Base-by-base conservation (phyloP, 2,888 invertebrate genomes). In the Cyrtodaria siliqua region DNA sequence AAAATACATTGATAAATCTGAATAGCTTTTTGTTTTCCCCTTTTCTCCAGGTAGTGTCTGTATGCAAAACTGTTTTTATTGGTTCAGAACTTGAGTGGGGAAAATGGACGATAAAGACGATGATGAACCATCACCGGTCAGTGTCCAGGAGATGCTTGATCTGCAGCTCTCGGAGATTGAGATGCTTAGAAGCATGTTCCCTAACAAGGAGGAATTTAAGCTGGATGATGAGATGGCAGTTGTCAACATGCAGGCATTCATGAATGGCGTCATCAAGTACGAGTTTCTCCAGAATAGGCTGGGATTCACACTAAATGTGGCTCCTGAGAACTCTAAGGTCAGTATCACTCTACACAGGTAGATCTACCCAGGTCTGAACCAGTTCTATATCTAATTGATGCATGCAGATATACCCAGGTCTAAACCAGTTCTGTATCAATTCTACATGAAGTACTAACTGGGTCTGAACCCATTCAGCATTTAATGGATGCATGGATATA, bases 161-260 rank as follows among this genome's bases (percentile, higher is more conserved):
- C 83, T 89, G 20, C 97, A 97, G 93, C 88, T 97, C 68, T 95
- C 95, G 84, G 97, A 98, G 94, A 92, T 96, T 63, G 97, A 97
- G 92, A 94, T 96, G 93, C 93, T 98, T 33, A 95, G 95, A 86
- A 96, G 97, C 8, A 97, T 97, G 94, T 97, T 96, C 92, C 95
- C 95, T 64, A 95, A 95, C 87, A 94, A 95, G 2, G 95, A 96
- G 52, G 97, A 97, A 93, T 94, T 97, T 71, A 92, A 93, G 64
- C 91, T 96, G 49, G 94, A 95, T 79, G 95, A 96, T 89, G 93
- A 93, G 57, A 93, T 93, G 73, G 93, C 94, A 47, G 83, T 96
- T 44, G 92, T 93, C n/a, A 79, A 89, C 24, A 86, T 92, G 20
- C 74, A 84, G 63, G 70, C 68, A 9, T 91, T 85, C 64, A 69